Evolutionary conservation across 2,888 invertebrate genomes (phyloP).

Genomic region (Tachystola acroxantha): DNA sequence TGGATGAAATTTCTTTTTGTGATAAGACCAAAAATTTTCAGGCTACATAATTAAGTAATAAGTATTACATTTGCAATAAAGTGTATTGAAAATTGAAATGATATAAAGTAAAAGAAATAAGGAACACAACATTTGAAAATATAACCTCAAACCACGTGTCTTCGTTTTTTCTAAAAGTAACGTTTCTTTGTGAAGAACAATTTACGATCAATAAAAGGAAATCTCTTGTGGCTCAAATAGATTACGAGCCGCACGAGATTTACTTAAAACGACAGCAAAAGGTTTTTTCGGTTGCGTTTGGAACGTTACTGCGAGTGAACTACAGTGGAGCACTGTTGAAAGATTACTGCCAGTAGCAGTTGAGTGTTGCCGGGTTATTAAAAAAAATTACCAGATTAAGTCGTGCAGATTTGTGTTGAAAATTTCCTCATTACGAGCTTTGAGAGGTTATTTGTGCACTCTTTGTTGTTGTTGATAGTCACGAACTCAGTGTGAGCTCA

Average conservation of each 20-base stretch:
- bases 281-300: conserved; percentile 1
- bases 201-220: conserved; percentile 47
- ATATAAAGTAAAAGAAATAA: too few species aligned
- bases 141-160: background rate
- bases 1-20: too few species aligned
- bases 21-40: too few species aligned
- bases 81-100: too few species aligned
- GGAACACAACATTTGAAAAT: too few species aligned
- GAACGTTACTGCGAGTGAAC: conserved; percentile 8
- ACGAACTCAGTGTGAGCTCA: too few species aligned
- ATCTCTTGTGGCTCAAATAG: conserved; percentile 52
- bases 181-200: background rate
- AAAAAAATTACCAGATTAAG: background rate
- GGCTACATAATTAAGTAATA: too few species aligned
- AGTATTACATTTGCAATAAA: too few species aligned
- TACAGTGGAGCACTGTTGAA: conserved; percentile 16
- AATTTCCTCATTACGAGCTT: too few species aligned
- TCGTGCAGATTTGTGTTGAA: too few species aligned
- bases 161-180: background rate
- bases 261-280: conserved; percentile 52
- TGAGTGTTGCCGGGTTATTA: conserved; percentile 20
- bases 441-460: too few species aligned
- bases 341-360: conserved; percentile 24
- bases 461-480: too few species aligned
- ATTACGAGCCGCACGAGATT: conserved; percentile 70